Percentiles rank a stretch among this genome's conserved stretches.
These are phyloP conservation scores for Rafetus swinhoei DNA, from an alignment of 2,113 vertebrate genomes.

Conservation along the genomic window DNA sequence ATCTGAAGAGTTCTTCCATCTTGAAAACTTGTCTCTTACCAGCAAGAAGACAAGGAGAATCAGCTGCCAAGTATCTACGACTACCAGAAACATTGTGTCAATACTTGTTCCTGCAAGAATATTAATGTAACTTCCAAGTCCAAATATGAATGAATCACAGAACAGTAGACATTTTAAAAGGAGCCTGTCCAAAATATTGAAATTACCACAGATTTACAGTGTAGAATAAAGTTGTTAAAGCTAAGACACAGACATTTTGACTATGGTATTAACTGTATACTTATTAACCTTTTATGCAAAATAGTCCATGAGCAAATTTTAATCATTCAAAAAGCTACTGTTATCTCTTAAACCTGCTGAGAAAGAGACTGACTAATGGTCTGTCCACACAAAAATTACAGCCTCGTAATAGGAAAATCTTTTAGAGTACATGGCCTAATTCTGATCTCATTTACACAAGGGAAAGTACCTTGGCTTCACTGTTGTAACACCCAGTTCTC, in stretches of 20 bases:
- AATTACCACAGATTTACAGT: background rate
- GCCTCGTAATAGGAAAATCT: background rate
- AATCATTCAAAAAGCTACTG: background rate
- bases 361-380: background rate
- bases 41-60: background rate
- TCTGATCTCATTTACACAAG: background rate
- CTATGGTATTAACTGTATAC: background rate
- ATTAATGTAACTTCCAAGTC: background rate
- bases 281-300: background rate
- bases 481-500: background rate
- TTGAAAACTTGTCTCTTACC: background rate
- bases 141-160: background rate
- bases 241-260: background rate
- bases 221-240: background rate
- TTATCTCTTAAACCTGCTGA: background rate
- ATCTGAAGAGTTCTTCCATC: background rate
- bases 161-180: background rate
- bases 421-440: background rate
- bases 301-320: rapidly evolving
- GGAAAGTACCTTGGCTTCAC: conserved; percentile 11
- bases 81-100: background rate
- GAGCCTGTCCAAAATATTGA: background rate
- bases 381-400: background rate
- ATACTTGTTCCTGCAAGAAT: background rate
- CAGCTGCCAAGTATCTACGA: background rate